A percentile compares a stretch with the other conserved stretches of the same genome.
These are phyloP conservation scores for Pangasius krempfi DNA, from an alignment of 2,797 vertebrate genomes.

Conservation along the genomic window DNA sequence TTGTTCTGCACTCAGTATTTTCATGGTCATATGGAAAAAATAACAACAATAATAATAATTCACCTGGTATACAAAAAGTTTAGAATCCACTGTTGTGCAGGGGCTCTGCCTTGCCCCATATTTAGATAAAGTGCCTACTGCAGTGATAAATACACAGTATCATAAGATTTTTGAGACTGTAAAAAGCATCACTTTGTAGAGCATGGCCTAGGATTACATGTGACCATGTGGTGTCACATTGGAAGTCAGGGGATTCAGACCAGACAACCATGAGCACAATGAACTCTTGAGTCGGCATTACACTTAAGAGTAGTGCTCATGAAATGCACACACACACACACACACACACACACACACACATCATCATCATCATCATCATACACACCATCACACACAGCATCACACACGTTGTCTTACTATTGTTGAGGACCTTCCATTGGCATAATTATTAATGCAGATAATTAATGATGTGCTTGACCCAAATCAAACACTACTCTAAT, in stretches of 20 bases:
- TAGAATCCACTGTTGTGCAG: neutral
- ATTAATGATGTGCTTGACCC: neutral
- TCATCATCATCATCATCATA: neutral
- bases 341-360: neutral
- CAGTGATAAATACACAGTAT: neutral
- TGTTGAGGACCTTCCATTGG: neutral
- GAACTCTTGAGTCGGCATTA: neutral
- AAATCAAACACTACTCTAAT: neutral
- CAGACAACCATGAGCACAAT: constrained; percentile 13
- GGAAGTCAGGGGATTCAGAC: constrained; percentile 8
- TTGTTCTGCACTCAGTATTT: neutral
- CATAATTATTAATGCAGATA: neutral
- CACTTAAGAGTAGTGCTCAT: neutral
- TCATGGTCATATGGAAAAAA: constrained; percentile 28
- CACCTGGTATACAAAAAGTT: neutral
- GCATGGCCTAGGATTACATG: neutral
- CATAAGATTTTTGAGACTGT: constrained; percentile 17
- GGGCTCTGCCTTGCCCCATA: neutral
- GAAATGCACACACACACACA: neutral
- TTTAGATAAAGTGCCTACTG: constrained; percentile 4
- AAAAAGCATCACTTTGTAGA: constrained; percentile 6
- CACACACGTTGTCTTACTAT: neutral
- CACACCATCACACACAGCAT: neutral
- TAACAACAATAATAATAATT: neutral
- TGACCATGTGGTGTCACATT: neutral